Evolutionary conservation across 2,888 invertebrate species (phyloP), one percentile per base, ranked within the genome.

Genomic region (Notocelia uddmanniana): DNA sequence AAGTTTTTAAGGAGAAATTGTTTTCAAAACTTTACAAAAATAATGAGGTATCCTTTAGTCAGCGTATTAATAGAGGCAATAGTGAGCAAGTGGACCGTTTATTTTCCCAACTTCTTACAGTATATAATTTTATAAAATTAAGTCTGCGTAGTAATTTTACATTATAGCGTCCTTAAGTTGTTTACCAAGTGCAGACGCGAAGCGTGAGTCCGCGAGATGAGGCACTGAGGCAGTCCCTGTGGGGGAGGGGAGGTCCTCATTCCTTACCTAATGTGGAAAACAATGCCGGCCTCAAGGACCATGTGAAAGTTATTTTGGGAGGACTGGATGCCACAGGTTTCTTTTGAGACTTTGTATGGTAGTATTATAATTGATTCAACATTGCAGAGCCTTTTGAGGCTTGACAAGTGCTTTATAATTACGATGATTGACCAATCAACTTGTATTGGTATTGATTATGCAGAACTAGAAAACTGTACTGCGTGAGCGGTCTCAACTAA

Each of bases 211-310:
- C 79, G 89, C 89, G 88, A 90, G 86, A 90, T 88, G 86, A 88
- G 81, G 77, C 80, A 21, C 23, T n/a, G 45, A 21, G 60, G n/a
- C 45, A 50, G 59, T 23, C 19, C 59, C 34, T 48, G 68, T 34
- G 59, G 59, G 52, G 52, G 76, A 76, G 76, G 75, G 76, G 74
- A 10, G 76, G 75, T 77, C 78, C 74, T 80, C 87, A 91, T 91
- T 90, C 89, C 89, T 89, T 88, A 86, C 93, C 93, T 89, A 90
- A 92, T 89, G 89, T 88, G 92, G 93, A 90, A 91, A 81, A 92
- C 92, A 92, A 92, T 92, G 89, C 83, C 78, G 78, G 80, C 77
- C 80, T 82, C 86, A 85, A 83, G 84, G 86, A 83, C 83, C 82
- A 84, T 83, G 85, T 80, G 85, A 85, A 85, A 84, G 88, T 85